Evolutionary conservation across 2,888 invertebrate genomes (phyloP), one percentile per base, ranked within the genome.

Genomic region (Cyclophora albipunctata): DNA sequence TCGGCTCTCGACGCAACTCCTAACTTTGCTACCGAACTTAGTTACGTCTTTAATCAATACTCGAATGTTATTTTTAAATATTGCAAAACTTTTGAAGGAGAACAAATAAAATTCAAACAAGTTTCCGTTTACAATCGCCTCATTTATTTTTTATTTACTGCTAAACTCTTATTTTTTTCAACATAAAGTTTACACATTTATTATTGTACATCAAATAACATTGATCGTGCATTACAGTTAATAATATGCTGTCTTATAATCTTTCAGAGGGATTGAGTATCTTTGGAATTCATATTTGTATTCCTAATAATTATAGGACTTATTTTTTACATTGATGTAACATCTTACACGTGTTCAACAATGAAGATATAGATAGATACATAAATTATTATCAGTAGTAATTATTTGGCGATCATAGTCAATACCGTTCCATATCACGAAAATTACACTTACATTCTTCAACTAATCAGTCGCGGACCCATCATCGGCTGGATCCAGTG

Each of bases 391-490:
- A 64, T 75, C 75, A 76, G 69, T 81, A 79, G 73, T 73, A 76
- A 73, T 81, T 81, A 84, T 88, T 88, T 88, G 88, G 88, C 88
- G 86, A 87, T 83, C 78, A 81, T 82, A 82, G 70, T 80, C 79
- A 81, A 81, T 80, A 84, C 80, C 83, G 70, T 78, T 80, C 82
- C 79, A 67, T 85, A 82, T 83, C 83, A 83, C 85, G 78, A 80
- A 81, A 80, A 80, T 76, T 86, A 85, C 80, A 81, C 73, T 84
- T 84, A 85, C 81, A 78, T 78, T 78, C 78, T 81, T 83, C 85
- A 84, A 75, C 87, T 88, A 88, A 83, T 87, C 87, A 88, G 87
- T 88, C 87, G 84, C 69, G 83, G 87, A 82, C 74, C 87, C 81
- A 55, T 73, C 71, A 69, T 57, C 77, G 68, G 69, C 63, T 66